A percentile compares a stretch with the other conserved stretches of the same genome.
These are phyloP conservation scores for Hoplodrina blanda DNA, from an alignment of 2,888 invertebrate genomes.

Conservation along the genomic window DNA sequence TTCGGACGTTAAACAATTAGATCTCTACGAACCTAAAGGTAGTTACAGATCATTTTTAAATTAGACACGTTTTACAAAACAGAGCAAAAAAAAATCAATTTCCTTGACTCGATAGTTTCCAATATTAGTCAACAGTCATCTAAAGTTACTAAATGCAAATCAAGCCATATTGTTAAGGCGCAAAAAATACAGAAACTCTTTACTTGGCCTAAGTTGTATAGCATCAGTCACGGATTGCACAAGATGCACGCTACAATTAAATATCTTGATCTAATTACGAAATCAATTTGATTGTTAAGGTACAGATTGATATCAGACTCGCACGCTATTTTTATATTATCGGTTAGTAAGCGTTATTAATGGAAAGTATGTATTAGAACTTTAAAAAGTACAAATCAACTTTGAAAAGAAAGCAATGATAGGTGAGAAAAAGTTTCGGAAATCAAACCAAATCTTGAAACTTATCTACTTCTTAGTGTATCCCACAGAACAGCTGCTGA, in stretches of 20 bases:
- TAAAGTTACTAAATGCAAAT: constrained; percentile 69
- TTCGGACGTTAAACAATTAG: background rate
- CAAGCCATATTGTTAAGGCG: constrained; percentile 31
- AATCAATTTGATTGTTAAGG: constrained; percentile 4
- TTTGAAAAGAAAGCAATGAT: background rate
- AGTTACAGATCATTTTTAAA: constrained; percentile 44
- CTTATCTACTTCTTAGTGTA: too few species aligned
- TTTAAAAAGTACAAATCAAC: background rate
- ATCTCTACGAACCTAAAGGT: constrained; percentile 4
- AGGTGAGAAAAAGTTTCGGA: background rate
- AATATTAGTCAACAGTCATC: constrained; percentile 67
- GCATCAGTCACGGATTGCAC: constrained; percentile 24
- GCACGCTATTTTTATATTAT: constrained; percentile 3
- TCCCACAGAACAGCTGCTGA: too few species aligned
- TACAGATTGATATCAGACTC: background rate
- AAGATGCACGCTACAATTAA: constrained; percentile 11
- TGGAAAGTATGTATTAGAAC: background rate
- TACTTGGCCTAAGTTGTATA: constrained; percentile 11
- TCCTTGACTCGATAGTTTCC: constrained; percentile 71
- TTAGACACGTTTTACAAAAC: constrained; percentile 64
- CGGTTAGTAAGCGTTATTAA: background rate
- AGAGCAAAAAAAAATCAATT: constrained; percentile 65
- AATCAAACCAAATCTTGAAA: too few species aligned
- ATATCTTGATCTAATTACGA: constrained; percentile 24
- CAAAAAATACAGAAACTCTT: constrained; percentile 43